These are phyloP conservation scores for Bradysia coprophila DNA, from an alignment of 1,140 invertebrate genomes.

Conservation along the genomic window DNA sequence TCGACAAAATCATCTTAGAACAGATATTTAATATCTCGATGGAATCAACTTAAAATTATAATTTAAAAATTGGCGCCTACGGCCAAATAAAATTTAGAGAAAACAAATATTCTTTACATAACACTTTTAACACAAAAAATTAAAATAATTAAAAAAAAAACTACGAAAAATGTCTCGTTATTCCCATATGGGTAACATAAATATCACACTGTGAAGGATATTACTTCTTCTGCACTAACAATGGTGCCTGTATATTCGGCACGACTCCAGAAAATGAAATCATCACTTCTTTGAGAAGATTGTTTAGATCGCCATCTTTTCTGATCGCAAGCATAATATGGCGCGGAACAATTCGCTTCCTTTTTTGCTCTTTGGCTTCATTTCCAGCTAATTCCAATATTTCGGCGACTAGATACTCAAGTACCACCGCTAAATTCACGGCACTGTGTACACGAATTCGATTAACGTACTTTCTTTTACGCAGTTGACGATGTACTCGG, in stretches of 20 bases:
- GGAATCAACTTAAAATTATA: no score
- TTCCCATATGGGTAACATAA: no score
- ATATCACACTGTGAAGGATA: no score
- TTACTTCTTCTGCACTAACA: no score
- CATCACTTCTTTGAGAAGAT: constrained; percentile 51
- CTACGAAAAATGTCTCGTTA: no score
- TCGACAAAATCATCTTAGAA: no score
- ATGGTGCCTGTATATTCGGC: constrained; percentile 60
- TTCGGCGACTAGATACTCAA: constrained; percentile 48
- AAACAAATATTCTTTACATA: no score
- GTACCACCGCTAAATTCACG: constrained; percentile 52
- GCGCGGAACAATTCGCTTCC: constrained; percentile 55
- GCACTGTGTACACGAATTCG: constrained; percentile 47
- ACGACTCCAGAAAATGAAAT: constrained; percentile 71
- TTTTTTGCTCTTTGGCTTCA: constrained; percentile 44
- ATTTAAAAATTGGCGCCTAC: no score
- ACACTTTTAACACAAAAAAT: no score
- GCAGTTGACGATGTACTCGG: constrained; percentile 43
- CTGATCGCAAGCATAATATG: constrained; percentile 64
- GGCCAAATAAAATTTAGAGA: no score
- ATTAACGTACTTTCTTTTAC: constrained; percentile 54
- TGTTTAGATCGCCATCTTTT: constrained; percentile 74
- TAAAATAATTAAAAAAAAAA: no score
- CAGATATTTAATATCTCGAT: no score
- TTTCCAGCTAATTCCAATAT: constrained; percentile 62